Evolutionary conservation across 2,888 invertebrate species (phyloP).

Genomic region (Polylopha cassiicola): DNA sequence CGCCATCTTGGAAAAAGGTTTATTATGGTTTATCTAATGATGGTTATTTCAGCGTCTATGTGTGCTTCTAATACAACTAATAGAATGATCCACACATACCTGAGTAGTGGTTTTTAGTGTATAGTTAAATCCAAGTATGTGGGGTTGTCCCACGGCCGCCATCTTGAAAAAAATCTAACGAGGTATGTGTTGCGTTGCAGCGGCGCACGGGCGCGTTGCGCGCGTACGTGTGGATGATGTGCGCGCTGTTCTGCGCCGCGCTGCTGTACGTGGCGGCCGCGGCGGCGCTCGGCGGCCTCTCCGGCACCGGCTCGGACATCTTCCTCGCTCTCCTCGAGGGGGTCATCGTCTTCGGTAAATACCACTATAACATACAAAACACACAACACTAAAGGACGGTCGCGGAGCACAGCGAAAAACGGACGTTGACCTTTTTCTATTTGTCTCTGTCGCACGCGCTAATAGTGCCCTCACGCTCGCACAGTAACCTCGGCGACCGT

Average conservation of each 20-base stretch:
- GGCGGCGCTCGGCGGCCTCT: slow-evolving; percentile 36
- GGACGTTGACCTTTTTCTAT: not conserved
- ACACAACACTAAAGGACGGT: not conserved
- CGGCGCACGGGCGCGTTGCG: slow-evolving; percentile 39
- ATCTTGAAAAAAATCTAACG: not conserved
- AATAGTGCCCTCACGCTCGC: no score
- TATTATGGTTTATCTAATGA: no score
- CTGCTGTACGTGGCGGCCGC: slow-evolving; percentile 32
- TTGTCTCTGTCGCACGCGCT: no score
- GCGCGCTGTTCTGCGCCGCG: slow-evolving; percentile 35
- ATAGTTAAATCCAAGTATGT: no score
- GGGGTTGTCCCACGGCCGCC: not conserved
- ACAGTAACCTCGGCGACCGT: no score
- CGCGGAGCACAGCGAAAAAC: not conserved
- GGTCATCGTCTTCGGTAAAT: slow-evolving; percentile 55
- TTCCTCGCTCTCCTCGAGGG: slow-evolving; percentile 61
- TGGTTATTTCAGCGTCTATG: no score
- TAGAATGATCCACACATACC: no score
- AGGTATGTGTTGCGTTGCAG: slow-evolving; percentile 31
- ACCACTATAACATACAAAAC: not conserved
- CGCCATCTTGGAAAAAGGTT: no score
- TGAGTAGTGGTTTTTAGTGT: no score
- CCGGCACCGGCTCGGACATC: slow-evolving; percentile 54
- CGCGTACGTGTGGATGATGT: slow-evolving; percentile 54
- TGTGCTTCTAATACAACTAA: no score